Base-by-base conservation (phyloP, 2,888 invertebrate genomes). In the Ormyrus rosae region DNA sequence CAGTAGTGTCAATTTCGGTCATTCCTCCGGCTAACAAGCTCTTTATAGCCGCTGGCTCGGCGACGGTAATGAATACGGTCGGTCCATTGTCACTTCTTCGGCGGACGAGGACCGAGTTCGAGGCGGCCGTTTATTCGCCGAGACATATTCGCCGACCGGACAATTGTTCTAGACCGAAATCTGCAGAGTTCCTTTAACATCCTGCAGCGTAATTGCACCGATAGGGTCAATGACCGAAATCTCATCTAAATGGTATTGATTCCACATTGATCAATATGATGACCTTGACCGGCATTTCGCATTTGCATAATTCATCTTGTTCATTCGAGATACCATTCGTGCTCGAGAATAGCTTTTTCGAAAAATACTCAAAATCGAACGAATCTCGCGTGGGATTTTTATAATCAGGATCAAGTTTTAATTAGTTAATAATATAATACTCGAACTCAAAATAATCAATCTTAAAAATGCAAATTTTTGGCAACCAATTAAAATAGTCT, bases 1-100 rank as follows among this genome's bases (percentile, higher is more conserved):
- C 63, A 63, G 63, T 56, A 34, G 69, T 56, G 70, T 55, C 63
- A 77, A 77, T 77, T 77, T 64, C 63, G 76, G 56, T 55, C 8
- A 34, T 53, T 56, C 9, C 46, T 56, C 9, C 69, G 46, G n/a
- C 11, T 58, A 34, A 34, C 34, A 34, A 34, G 34, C 34, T 34
- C 34, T 34, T 34, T 34, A 58, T n/a, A 58, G 58, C 13, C 1
- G 6, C 0, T 11, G 53, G 5, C 5, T 19, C 7, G 19, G 51
- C 51, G 1, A 13, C 10, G 50, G 50, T 50, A 50, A n/a, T 50
- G 13, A 50, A 11, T n/a, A 6, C 51, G 13, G 4, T n/a, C 13
- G 10, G 11, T 45, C 63, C 56, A 70, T 70, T 77, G 77, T 70
- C 77, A 56, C 69, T 70, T 64, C 77, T 64, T 34, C 13, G 69